Evolutionary conservation across 2,888 invertebrate genomes (phyloP), one percentile per base, ranked within the genome.

Genomic region (Polyploca ridens): DNA sequence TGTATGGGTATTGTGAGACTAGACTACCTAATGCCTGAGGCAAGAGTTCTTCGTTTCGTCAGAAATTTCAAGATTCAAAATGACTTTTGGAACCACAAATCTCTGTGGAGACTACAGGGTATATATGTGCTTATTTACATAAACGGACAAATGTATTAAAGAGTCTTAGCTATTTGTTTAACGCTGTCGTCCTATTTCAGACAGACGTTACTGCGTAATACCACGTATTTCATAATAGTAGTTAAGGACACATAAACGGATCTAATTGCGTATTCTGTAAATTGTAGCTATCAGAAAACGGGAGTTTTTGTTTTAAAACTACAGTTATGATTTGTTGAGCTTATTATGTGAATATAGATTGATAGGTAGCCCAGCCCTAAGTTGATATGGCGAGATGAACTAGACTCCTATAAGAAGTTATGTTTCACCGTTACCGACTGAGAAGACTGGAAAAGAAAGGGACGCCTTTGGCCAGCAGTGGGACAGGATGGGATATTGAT

Each of bases 191-290:
- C 61, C 58, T 60, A 19, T 63, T 63, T 19, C 46, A 62, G 63
- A 64, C 64, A 59, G 41, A 13, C 65, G 59, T 64, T 67, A 67
- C 69, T 69, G 66, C 70, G 69, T 70, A 69, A 71, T 61, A 63
- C 35, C 63, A 69, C 41, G 72, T 79, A 63, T 68, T 72, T 71
- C 71, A 72, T 73, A 78, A 27, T 27, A 80, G 70, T 65, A 61
- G 44, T 33, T 49, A n/a, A 54, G 59, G 63, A 71, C 33, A 65
- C 54, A 68, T 60, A 63, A 67, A 33, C 33, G 46, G 33, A 58
- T 27, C 3, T 59, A 59, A 27, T 46, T 14, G 49, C n/a, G 10
- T 62, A 49, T 57, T 61, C 41, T 16, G 11, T 19, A 54, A 46
- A 19, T 46, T 14, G 33, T 33, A 35, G 35, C 46, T n/a, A n/a